Conservation (phyloP, 2,888 invertebrate species). For the Drosophila helvetica region DNA sequence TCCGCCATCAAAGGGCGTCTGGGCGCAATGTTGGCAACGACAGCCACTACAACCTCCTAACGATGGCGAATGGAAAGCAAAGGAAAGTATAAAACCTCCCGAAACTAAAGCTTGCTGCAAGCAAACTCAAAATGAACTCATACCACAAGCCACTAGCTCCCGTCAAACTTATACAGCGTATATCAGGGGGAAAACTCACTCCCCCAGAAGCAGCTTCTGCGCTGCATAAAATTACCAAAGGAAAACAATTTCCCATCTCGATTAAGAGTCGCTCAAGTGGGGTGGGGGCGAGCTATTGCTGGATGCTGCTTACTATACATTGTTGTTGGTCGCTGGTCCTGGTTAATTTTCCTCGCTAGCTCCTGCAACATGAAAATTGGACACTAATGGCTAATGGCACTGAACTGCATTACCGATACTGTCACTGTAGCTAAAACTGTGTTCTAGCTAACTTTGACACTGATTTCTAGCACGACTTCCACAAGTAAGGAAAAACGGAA, state of each 20-base stretch:
- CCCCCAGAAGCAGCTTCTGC: neutral
- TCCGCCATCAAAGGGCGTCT: neutral
- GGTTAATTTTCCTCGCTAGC: constrained; percentile 26
- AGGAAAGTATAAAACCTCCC: neutral
- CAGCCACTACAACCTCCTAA: too few species aligned
- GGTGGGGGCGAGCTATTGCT: neutral
- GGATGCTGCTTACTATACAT: neutral
- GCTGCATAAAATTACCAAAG: neutral
- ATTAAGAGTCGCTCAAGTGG: neutral
- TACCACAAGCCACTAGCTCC: neutral
- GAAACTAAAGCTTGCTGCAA: too few species aligned
- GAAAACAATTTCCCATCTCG: neutral
- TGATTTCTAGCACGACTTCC: neutral
- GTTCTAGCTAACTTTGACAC: constrained; percentile 13
- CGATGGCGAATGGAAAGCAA: neutral
- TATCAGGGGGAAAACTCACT: too few species aligned
- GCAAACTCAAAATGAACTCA: too few species aligned
- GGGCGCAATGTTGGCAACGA: too few species aligned
- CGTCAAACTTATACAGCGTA: too few species aligned
- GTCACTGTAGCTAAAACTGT: constrained; percentile 13
- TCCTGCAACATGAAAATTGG: constrained; percentile 24
- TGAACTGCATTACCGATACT: constrained; percentile 15
- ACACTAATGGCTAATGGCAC: constrained; percentile 30
- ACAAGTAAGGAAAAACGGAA: neutral
- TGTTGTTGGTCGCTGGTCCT: neutral